A percentile compares a stretch with the other conserved stretches of the same genome.
phyloP scores from a whole-genome alignment of 2,888 invertebrate genomes.

The Coelopa pilipes region DNA sequence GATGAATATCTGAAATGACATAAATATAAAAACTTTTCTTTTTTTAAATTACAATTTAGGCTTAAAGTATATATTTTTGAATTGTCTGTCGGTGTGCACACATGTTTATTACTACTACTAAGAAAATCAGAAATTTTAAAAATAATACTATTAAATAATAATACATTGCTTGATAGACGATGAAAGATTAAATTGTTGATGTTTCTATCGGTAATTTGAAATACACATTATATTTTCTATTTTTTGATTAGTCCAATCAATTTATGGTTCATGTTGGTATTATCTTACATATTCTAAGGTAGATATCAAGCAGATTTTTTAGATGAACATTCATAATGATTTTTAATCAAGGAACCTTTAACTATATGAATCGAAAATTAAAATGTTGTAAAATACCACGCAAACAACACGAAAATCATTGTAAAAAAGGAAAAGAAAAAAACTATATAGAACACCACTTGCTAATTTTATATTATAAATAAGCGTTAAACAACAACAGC shows the following conservation, averaged over 20 bases:
- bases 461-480: slow-evolving; percentile 25
- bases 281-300: slow-evolving; percentile 19
- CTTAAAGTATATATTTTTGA: slow-evolving; percentile 1
- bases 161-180: no score
- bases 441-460: slow-evolving; percentile 18
- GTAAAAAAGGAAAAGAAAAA: neutral
- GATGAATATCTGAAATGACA: slow-evolving; percentile 18
- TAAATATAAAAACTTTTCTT: slow-evolving; percentile 20
- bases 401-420: neutral
- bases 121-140: no score
- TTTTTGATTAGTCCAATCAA: neutral
- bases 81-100: neutral
- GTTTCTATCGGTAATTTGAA: no score
- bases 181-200: no score
- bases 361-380: neutral
- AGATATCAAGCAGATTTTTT: neutral
- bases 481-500: slow-evolving; percentile 79
- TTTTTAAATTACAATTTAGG: slow-evolving; percentile 6
- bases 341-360: neutral
- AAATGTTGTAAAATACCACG: neutral
- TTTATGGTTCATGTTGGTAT: neutral
- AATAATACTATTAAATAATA: no score
- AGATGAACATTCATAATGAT: neutral
- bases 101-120: neutral
- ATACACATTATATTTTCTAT: no score